Percentiles rank a stretch among this genome's conserved stretches.
phyloP scores from a whole-genome alignment of 2,113 vertebrate species.

The Lepus timidus region DNA sequence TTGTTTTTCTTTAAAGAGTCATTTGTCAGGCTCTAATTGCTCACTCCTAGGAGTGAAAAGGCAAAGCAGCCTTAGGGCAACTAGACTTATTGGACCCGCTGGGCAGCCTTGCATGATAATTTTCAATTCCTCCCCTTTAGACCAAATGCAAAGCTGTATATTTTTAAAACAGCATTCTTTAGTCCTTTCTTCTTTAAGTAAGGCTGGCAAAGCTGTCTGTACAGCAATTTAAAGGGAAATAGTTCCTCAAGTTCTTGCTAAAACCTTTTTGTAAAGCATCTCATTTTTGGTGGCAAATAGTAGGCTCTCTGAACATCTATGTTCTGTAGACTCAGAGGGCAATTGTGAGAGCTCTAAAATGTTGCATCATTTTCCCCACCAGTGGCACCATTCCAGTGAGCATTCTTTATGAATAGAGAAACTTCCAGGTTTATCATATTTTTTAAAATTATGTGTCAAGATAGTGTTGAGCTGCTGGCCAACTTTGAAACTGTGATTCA shows the following conservation, averaged over 20 bases:
- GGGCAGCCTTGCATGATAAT: not conserved
- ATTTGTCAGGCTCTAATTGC: not conserved
- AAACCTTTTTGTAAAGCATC: not conserved
- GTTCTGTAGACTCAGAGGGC: not conserved
- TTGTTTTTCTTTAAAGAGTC: slow-evolving; percentile 38
- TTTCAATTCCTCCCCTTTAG: not conserved
- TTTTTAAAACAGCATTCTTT: not conserved
- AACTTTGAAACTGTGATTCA: not conserved
- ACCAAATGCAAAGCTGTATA: not conserved
- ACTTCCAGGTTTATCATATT: not conserved
- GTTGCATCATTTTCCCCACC: not conserved
- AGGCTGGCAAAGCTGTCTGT: not conserved
- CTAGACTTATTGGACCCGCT: not conserved
- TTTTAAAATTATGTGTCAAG: not conserved
- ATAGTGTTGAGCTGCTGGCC: not conserved
- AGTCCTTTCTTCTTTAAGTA: slow-evolving; percentile 20
- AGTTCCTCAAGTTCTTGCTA: not conserved
- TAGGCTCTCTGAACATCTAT: not conserved
- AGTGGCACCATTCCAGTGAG: not conserved
- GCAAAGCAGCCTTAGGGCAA: not conserved
- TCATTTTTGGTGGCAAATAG: not conserved
- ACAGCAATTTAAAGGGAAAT: not conserved
- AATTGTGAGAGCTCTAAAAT: not conserved
- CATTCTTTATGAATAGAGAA: not conserved
- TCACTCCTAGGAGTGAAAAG: slow-evolving; percentile 17